Evolutionary conservation across 1,140 invertebrate species (phyloP).

Genomic region (Ladona fulva): DNA sequence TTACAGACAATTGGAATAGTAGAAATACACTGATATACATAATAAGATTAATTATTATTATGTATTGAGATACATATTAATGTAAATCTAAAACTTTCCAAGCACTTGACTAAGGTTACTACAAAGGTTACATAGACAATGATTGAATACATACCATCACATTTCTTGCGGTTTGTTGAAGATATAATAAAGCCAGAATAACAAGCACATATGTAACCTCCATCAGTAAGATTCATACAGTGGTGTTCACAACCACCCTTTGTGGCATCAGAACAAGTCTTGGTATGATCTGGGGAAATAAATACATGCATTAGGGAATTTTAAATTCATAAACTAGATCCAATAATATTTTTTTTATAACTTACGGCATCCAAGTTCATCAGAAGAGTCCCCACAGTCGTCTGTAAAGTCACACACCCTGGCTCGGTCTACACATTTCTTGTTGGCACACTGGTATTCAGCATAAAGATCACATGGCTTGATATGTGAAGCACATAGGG

Average conservation of each 20-base stretch:
- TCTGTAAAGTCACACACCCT: constrained; percentile 78
- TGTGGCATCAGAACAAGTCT: constrained; percentile 56
- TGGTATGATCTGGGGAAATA: constrained; percentile 47
- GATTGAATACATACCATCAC: constrained; percentile 41
- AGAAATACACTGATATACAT: too few relatives aligned
- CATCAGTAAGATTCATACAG: constrained; percentile 73
- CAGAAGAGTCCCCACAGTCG: constrained; percentile 73
- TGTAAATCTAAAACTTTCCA: too few relatives aligned
- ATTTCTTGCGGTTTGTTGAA: constrained; percentile 61
- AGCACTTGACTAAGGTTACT: too few relatives aligned
- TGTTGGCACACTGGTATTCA: constrained; percentile 85
- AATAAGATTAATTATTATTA: too few relatives aligned
- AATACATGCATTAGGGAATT: constrained; percentile 14
- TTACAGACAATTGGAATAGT: too few relatives aligned
- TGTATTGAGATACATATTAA: too few relatives aligned
- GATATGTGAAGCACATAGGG: constrained; percentile 60
- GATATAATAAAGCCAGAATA: constrained; percentile 73
- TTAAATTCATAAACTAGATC: constrained; percentile 9
- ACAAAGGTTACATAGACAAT: too few relatives aligned
- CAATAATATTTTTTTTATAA: constrained; percentile 25
- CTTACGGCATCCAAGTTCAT: constrained; percentile 83
- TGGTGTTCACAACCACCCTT: constrained; percentile 90
- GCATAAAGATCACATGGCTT: constrained; percentile 61
- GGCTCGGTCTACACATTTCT: constrained; percentile 70
- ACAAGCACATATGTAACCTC: constrained; percentile 83